Conservation (phyloP, 2,797 vertebrate species). For the Yasuhikotakia modesta region DNA sequence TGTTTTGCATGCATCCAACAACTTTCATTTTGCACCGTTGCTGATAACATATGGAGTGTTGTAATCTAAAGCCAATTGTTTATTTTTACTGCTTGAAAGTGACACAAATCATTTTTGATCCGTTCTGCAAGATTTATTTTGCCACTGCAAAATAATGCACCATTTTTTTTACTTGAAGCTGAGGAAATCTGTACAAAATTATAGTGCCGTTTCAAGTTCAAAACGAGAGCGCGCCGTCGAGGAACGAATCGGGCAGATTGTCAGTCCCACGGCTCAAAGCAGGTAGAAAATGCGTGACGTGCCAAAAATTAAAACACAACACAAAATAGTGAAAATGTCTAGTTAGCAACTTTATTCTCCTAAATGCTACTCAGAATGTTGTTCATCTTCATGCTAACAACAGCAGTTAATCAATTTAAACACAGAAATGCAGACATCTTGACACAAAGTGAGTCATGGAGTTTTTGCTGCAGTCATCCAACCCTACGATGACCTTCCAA, state of each 20-base stretch:
- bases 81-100: slow-evolving; percentile 58
- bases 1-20: slow-evolving; percentile 65
- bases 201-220: slow-evolving; percentile 34
- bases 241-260: slow-evolving; percentile 40
- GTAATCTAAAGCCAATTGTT: slow-evolving; percentile 56
- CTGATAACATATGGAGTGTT: slow-evolving; percentile 62
- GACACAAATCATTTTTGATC: slow-evolving; percentile 64
- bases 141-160: slow-evolving; percentile 56
- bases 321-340: slow-evolving; percentile 22
- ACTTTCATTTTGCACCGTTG: slow-evolving; percentile 61
- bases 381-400: not conserved
- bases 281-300: slow-evolving; percentile 17
- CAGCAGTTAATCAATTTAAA: slow-evolving; percentile 18
- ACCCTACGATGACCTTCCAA: slow-evolving; percentile 34
- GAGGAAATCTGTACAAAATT: slow-evolving; percentile 58
- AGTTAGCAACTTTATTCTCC: not conserved
- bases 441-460: slow-evolving; percentile 12
- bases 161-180: slow-evolving; percentile 21
- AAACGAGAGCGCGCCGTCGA: slow-evolving; percentile 14
- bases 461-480: slow-evolving; percentile 25
- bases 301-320: slow-evolving; percentile 29
- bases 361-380: not conserved
- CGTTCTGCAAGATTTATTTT: slow-evolving; percentile 72
- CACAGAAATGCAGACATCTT: not conserved
- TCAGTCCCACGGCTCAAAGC: not conserved